Evolutionary conservation across 2,113 vertebrate genomes (phyloP).

Genomic region (Nettapus auritus): DNA sequence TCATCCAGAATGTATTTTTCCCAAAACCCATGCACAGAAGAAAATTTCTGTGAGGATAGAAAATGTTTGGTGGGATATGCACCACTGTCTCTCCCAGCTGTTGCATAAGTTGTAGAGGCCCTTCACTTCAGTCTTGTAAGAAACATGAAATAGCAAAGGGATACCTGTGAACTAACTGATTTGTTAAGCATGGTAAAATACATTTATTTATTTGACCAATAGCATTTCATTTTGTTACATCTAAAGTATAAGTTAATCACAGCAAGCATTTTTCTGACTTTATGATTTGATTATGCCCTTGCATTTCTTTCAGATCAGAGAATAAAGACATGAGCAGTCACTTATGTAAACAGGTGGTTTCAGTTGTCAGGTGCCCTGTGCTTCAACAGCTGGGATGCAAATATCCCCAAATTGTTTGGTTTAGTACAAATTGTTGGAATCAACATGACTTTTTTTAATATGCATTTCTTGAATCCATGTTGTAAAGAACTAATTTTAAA

Average conservation of each 20-base stretch:
- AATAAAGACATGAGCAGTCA: not conserved
- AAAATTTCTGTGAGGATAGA: not conserved
- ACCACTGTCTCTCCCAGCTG: not conserved
- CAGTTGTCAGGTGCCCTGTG: not conserved
- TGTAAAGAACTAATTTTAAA: fast-evolving
- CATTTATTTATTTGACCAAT: not conserved
- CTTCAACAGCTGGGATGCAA: not conserved
- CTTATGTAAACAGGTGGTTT: not conserved
- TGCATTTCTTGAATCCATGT: not conserved
- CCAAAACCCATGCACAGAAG: not conserved
- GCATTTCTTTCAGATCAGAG: not conserved
- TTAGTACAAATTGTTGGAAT: not conserved
- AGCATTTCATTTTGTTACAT: not conserved
- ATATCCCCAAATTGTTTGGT: not conserved
- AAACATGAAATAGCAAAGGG: not conserved
- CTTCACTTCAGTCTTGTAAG: not conserved
- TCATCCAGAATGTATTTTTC: not conserved
- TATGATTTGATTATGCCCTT: not conserved
- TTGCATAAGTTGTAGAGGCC: not conserved
- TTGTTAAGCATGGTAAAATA: not conserved
- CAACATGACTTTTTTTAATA: not conserved
- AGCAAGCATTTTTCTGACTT: not conserved
- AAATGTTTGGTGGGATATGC: not conserved
- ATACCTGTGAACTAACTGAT: not conserved
- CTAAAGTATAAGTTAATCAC: not conserved